Evolutionary conservation across 2,113 vertebrate species (phyloP).

Genomic region (Gymnarchus niloticus): DNA sequence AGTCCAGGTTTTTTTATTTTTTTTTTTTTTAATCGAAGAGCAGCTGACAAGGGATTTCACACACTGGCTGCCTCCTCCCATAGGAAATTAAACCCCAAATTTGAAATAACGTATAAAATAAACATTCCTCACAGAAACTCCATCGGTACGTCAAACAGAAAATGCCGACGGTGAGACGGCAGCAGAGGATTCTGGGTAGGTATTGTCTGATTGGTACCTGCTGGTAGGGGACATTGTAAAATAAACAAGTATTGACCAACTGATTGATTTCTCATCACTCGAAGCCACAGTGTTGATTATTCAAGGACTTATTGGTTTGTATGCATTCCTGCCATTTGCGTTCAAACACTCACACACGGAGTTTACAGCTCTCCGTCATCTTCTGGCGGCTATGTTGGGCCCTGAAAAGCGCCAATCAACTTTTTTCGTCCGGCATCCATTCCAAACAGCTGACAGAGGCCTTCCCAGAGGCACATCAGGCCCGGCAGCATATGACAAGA

Average conservation of each 20-base stretch:
- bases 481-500: background rate
- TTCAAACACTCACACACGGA: background rate
- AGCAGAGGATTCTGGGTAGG: background rate
- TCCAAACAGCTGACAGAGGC: background rate
- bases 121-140: conserved; percentile 34
- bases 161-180: background rate
- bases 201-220: background rate
- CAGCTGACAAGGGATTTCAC: conserved; percentile 44
- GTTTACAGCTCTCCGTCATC: conserved; percentile 11
- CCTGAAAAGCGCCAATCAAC: too few species aligned
- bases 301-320: conserved; percentile 17
- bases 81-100: conserved; percentile 55
- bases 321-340: conserved; percentile 23
- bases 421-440: background rate
- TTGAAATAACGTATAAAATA: conserved; percentile 47
- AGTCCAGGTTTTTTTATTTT: conserved; percentile 52
- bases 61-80: conserved; percentile 36
- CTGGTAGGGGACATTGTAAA: conserved; percentile 18
- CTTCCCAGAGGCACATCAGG: background rate
- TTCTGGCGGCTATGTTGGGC: background rate
- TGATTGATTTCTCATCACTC: conserved; percentile 23
- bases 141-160: conserved; percentile 13
- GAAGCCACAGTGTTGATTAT: conserved; percentile 12
- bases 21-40: conserved; percentile 37
- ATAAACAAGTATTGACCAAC: conserved; percentile 22